phyloP scores from a whole-genome alignment of 2,888 invertebrate species.

The Tridacna gigas region DNA sequence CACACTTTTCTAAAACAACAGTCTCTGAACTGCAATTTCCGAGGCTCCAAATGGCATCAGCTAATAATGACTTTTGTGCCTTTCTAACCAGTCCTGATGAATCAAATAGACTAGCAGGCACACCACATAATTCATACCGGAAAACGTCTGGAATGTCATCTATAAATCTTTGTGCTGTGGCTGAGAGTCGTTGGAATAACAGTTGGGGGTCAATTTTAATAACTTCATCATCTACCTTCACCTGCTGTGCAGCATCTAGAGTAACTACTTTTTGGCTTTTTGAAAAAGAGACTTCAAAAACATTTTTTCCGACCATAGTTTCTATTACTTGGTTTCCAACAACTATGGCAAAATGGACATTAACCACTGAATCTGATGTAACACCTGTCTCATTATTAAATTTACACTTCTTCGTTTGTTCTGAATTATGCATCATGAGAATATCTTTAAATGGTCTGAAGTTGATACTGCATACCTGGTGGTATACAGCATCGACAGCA shows the following conservation, averaged over 20 bases:
- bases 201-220: background rate
- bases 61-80: background rate
- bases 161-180: background rate
- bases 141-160: background rate
- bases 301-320: no score
- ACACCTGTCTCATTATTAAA: no score
- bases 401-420: no score
- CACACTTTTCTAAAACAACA: background rate
- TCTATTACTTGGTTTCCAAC: no score
- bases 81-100: background rate
- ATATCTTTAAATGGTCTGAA: constrained; percentile 48
- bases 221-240: background rate
- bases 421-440: no score
- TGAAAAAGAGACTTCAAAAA: no score
- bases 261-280: no score
- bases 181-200: background rate
- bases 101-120: constrained; percentile 7
- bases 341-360: no score
- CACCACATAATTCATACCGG: background rate
- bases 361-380: no score
- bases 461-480: constrained; percentile 62
- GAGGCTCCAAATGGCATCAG: background rate
- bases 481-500: constrained; percentile 66
- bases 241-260: no score
- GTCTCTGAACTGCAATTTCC: background rate